Evolutionary conservation across 2,113 vertebrate species (phyloP), one percentile per base, ranked within the genome.

Genomic region (Xyrauchen texanus): DNA sequence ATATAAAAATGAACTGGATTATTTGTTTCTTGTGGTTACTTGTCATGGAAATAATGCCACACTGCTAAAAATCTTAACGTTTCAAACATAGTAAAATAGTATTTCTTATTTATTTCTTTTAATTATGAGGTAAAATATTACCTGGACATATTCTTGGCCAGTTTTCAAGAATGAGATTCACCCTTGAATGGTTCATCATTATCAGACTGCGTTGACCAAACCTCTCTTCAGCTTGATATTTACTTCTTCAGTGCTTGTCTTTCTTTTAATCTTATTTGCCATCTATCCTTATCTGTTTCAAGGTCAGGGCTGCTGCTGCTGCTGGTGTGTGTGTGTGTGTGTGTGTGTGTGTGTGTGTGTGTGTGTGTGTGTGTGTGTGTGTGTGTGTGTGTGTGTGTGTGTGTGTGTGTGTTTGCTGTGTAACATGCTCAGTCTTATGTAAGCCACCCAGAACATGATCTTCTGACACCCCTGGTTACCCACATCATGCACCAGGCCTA

Each of bases 351-450:
- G 47, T 67, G 47, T 53, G 8, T 21, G n/a, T 62, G 47, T 68
- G 61, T 60, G 44, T 64, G 58, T 42, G 80, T 16, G 45, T 63
- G 12, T 63, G 4, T 11, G 7, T 21, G 46, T 12, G 7, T 83
- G 2, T 64, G 10, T 55, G 47, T 67, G 47, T 53, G 8, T 21
- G n/a, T 62, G 47, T 68, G 61, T 68, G 65, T 44, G 58, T 52
- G 6, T 8, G 51, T 68, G 79, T 61, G 53, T 16, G 21, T 60
- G 44, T 64, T 49, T 42, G 80, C 67, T 49, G 47, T 71, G 67
- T 42, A 47, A 45, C 64, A 74, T 69, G 34, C 55, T 63, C 46
- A 15, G 68, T 53, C 62, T 78, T 78, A 78, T 82, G 47, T 82
- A 73, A 82, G 68, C 42, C 34, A n/a, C 45, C 16, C 46, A 53